These are phyloP conservation scores for Drepana falcataria DNA, from an alignment of 2,888 invertebrate species.

Conservation along the genomic window DNA sequence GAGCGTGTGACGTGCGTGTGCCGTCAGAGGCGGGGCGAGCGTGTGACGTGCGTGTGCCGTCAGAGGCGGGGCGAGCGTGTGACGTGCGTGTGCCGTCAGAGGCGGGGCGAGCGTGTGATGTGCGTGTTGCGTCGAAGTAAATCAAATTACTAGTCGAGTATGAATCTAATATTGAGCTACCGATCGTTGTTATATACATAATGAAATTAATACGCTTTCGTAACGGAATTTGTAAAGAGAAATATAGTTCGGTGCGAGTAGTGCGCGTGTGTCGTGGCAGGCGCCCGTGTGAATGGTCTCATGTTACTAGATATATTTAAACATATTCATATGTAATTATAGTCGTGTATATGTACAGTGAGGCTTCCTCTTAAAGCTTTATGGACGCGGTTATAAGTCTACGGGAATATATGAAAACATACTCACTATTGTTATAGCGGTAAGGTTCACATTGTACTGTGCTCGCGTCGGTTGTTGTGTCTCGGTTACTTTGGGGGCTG, in stretches of 20 bases:
- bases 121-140: conserved; percentile 35
- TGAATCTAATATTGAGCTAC: conserved; percentile 58
- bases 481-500: conserved; percentile 18
- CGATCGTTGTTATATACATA: conserved; percentile 27
- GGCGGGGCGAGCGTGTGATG: no score
- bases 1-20: no score
- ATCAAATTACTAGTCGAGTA: conserved; percentile 60
- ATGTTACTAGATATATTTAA: conserved; percentile 68
- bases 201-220: conserved; percentile 35
- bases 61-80: no score
- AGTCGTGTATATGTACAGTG: conserved; percentile 66
- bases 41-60: no score
- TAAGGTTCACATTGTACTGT: conserved; percentile 54
- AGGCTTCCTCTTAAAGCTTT: conserved; percentile 77
- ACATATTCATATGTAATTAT: conserved; percentile 46
- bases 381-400: conserved; percentile 73
- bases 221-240: conserved; percentile 33
- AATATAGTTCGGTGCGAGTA: conserved; percentile 22
- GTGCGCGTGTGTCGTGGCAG: conserved; percentile 44
- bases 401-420: conserved; percentile 68
- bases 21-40: no score
- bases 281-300: conserved; percentile 68
- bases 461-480: conserved; percentile 33
- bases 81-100: no score
- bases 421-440: conserved; percentile 56